Base-by-base conservation (phyloP, 1,140 invertebrate genomes). In the Papilio helenus region DNA sequence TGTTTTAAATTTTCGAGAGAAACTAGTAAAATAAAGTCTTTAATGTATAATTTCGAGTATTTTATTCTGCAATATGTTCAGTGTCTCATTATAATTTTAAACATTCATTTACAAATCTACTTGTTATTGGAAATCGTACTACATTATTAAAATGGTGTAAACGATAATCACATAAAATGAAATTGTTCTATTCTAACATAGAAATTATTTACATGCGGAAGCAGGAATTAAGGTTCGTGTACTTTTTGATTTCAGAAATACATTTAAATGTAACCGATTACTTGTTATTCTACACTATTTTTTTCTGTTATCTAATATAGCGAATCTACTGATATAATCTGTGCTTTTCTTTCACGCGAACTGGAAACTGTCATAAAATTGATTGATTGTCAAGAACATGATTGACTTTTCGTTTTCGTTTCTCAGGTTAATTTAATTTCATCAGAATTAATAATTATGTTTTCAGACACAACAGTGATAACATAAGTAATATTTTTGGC, bases 401-500 rank as follows among this genome's bases (percentile, higher is more conserved):
- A 87, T 83, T 87, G 86, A 87, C 82, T 89, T 87, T 88, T 90
- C 87, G 55, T 58, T 77, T 77, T 65, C 34, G 26, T 58, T 77
- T 77, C 74, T 61, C 74, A 77, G 89, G 88, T 86, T 84, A 87
- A 85, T 89, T 91, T 91, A 91, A 85, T 87, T 85, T 87, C 88
- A 81, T 86, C 86, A 80, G 85, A 89, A 87, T 88, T 86, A 83
- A 68, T 83, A 92, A 92, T 85, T 87, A 92, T 92, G 90, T 87
- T 87, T 86, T 81, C 85, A 87, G 81, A 88, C 87, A 87, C 81
- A 86, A 85, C 76, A 82, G 79, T 78, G 68, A 81, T 81, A 79
- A 83, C 86, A 79, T 89, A 82, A 89, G 85, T 86, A 81, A 81
- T 79, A 81, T 82, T 84, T 81, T 76, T 83, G 80, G 71, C 65